Conservation (phyloP, 53 echinoderm and acorn worm genomes). For the Paelopatides confundens region DNA sequence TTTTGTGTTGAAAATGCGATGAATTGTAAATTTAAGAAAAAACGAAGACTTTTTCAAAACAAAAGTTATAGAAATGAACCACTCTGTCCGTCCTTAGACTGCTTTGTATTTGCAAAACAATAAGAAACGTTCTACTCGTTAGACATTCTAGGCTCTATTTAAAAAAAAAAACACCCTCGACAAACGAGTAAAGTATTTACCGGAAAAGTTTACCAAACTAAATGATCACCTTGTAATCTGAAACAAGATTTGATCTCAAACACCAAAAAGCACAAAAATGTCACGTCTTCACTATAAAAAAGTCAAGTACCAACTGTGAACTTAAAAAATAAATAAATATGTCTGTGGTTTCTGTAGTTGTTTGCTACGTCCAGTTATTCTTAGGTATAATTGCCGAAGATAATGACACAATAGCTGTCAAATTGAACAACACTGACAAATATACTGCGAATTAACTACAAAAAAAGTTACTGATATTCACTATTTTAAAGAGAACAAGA, state of each 20-base stretch:
- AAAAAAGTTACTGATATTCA: neutral
- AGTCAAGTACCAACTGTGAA: constrained; percentile 29
- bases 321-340: neutral
- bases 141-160: too few species aligned
- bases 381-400: constrained; percentile 24
- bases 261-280: neutral
- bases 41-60: too few species aligned
- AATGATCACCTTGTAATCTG: too few species aligned
- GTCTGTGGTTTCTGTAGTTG: neutral
- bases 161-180: too few species aligned
- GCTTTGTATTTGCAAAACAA: too few species aligned
- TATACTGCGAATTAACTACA: neutral
- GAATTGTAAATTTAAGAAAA: too few species aligned
- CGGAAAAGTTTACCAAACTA: too few species aligned
- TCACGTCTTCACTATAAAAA: constrained; percentile 11
- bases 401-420: constrained; percentile 25
- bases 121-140: too few species aligned
- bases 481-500: constrained; percentile 13
- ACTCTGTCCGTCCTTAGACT: too few species aligned
- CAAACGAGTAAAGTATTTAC: too few species aligned
- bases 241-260: neutral
- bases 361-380: neutral
- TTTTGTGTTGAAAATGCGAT: too few species aligned
- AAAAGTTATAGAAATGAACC: too few species aligned
- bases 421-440: constrained; percentile 24